Evolutionary conservation across 2,113 vertebrate species (phyloP), one percentile per base, ranked within the genome.

Genomic region (Halcyon senegalensis): DNA sequence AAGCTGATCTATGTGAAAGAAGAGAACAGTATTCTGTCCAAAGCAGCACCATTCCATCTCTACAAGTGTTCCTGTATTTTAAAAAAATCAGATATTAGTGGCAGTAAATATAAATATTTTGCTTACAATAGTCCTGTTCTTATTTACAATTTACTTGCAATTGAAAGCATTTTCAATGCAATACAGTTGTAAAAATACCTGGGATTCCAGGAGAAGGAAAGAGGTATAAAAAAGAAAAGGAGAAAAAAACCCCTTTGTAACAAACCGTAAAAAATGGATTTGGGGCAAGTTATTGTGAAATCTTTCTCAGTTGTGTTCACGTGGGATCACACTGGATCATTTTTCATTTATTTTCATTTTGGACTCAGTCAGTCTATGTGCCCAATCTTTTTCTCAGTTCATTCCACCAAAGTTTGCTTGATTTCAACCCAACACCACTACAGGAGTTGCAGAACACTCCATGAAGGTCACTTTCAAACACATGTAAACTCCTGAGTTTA

Each of bases 51-150:
- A 60, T 58, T 91, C 64, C 89, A 55, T 64, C 43, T 50, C 85
- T 86, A 58, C 27, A 94, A 89, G 90, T 63, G 68, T 55, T 27
- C 1, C 43, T 85, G 24, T 91, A 62, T 53, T 53, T 28, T 28
- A 53, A 51, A 75, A 90, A 92, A 94, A 92, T 43, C 79, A 72
- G 70, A 73, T 92, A 91, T 82, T 90, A 59, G 51, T 76, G 50
- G 68, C 68, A 94, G 60, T 56, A 92, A 92, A 89, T 81, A 92
- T 73, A 96, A 93, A 93, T 92, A 92, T 95, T 94, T 93, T 95
- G 53, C 73, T 84, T 91, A 39, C 31, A 91, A 79, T 62, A 68
- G 27, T 84, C 72, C 41, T 75, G 66, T 74, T 85, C 91, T 59
- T 80, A 80, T 81, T 90, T 86, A 79, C 11, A 25, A 69, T 91